Evolutionary conservation across 53 echinoderm and acorn worm genomes (phyloP), one percentile per base, ranked within the genome.

Genomic region (Hippasteria phrygiana): DNA sequence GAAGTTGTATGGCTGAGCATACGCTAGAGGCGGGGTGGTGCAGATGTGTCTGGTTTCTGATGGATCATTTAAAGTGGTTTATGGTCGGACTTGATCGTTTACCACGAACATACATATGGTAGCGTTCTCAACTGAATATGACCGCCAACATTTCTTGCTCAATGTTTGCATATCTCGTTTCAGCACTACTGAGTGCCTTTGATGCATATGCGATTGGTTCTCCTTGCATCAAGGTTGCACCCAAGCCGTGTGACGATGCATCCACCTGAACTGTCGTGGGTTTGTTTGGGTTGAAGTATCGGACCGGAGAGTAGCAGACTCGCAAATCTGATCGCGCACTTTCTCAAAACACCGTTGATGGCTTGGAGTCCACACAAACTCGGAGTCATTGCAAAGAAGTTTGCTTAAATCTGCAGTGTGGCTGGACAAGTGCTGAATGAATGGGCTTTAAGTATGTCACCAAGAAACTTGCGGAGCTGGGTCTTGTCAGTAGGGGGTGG

Each of bases 21-120:
- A 13, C 93, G 33, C 83, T 93, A 80, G 18, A 93, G 55, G n/a
- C 93, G 69, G 26, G 90, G 93, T 24, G 90, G 87, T 28, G 93
- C 93, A n/a, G 90, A 80, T 11, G 71, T 66, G 27, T 91, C n/a
- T 5, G 80, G 80, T 35, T 93, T 95, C 31, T 64, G 89, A 67
- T 90, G 87, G 24, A 95, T 93, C 90, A 92, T 92, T 62, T 93
- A 36, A 31, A 95, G 63, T 3, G 93, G 95, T 63, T 88, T 95
- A 40, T 93, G 95, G 62, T 95, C 93, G 16, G 84, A 71, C 16
- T 88, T 54, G 4, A 95, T 87, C 7, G 75, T 80, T 90, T 92
- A 1, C 90, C 92, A 66, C 80, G 92, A 13, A 94, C 83, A 50
- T 81, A 94, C 17, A 83, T 92, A 76, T 92, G 92, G 36, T 54